Conservation (phyloP, 1,140 invertebrate genomes). For the Plectrocnemia conspersa region DNA sequence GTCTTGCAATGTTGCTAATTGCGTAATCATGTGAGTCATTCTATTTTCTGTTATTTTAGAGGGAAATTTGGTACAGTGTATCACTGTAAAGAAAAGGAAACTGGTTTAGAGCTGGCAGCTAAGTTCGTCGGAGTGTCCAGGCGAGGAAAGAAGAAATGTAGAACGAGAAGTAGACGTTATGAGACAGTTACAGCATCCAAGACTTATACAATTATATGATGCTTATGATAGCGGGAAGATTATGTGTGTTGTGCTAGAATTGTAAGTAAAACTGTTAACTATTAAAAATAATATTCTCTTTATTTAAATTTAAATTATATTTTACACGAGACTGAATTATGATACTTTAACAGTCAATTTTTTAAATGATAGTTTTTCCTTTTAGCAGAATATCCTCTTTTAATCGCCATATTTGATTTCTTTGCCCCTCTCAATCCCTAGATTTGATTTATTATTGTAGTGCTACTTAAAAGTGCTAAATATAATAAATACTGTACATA, state of each 20-base stretch:
- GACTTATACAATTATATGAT: slow-evolving; percentile 93
- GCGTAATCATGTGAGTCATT: neutral
- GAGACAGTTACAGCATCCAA: slow-evolving; percentile 85
- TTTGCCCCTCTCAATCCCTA: too few relatives aligned
- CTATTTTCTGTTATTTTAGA: slow-evolving; percentile 54
- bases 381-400: too few relatives aligned
- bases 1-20: neutral
- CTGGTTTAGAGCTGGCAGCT: slow-evolving; percentile 78
- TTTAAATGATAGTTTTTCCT: slow-evolving; percentile 2
- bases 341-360: neutral
- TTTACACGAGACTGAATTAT: neutral
- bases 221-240: slow-evolving; percentile 88
- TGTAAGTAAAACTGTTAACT: slow-evolving; percentile 66
- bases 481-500: too few relatives aligned
- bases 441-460: too few relatives aligned
- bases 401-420: too few relatives aligned
- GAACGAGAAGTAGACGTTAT: slow-evolving; percentile 96
- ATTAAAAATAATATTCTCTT: neutral
- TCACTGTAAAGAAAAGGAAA: slow-evolving; percentile 79
- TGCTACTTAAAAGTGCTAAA: too few relatives aligned
- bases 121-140: slow-evolving; percentile 86
- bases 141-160: slow-evolving; percentile 83
- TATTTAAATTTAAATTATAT: neutral
- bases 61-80: slow-evolving; percentile 98
- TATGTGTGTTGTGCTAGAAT: slow-evolving; percentile 92